These are phyloP conservation scores for Dynastes tityus DNA, from an alignment of 2,888 invertebrate genomes.

Conservation along the genomic window DNA sequence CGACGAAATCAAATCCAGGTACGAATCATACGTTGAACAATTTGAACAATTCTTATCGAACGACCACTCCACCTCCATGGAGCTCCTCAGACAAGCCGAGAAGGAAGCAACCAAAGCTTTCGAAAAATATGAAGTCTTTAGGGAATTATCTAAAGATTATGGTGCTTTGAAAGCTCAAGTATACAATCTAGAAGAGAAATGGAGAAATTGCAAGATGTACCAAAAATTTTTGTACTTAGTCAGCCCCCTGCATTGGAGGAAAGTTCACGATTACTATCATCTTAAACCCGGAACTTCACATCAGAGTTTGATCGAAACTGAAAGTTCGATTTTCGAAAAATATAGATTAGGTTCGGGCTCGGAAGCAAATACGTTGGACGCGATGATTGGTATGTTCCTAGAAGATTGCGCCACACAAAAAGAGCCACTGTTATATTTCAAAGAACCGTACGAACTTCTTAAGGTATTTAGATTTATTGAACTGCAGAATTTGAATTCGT, in stretches of 20 bases:
- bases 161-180: conserved; percentile 69
- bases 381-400: conserved; percentile 71
- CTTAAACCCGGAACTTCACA: conserved; percentile 48
- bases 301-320: conserved; percentile 46
- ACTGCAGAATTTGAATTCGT: conserved; percentile 77
- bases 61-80: conserved; percentile 77
- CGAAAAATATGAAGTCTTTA: conserved; percentile 69
- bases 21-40: conserved; percentile 72
- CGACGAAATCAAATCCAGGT: conserved; percentile 70
- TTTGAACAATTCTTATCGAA: conserved; percentile 77
- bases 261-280: conserved; percentile 70
- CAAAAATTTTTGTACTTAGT: conserved; percentile 79
- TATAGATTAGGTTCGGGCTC: conserved; percentile 56
- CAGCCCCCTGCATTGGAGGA: conserved; percentile 77
- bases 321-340: conserved; percentile 58
- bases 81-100: conserved; percentile 72
- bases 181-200: conserved; percentile 77
- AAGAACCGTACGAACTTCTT: conserved; percentile 73
- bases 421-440: conserved; percentile 75
- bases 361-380: conserved; percentile 58
- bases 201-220: conserved; percentile 77
- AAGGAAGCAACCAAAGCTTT: conserved; percentile 69
- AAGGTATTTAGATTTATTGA: conserved; percentile 76
- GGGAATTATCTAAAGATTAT: conserved; percentile 69
- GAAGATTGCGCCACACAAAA: conserved; percentile 69